Evolutionary conservation across 2,797 vertebrate species (phyloP), one percentile per base, ranked within the genome.

Genomic region (Argentina silus): DNA sequence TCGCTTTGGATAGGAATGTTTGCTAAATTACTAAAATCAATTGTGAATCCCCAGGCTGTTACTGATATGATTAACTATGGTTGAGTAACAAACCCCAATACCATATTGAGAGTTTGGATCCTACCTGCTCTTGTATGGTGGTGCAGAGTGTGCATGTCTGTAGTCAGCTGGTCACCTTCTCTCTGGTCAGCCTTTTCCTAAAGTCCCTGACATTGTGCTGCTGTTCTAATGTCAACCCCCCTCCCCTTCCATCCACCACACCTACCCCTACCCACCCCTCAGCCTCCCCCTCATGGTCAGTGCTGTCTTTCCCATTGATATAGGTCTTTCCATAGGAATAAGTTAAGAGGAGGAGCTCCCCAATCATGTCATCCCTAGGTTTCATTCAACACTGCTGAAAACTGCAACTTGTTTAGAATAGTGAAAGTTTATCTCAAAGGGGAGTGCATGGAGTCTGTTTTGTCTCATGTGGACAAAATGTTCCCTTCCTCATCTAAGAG

Each of bases 71-170:
- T 2, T 7, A 7, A 6, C 17, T 27, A 12, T 12, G 59, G 36
- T 6, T n/a, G n/a, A 77, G 19, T 59, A 42, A 59, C 11, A 51
- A 8, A 45, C 3, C 27, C 27, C 27, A 60, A 10, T 50, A 6
- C 70, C 44, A 36, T 36, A 36, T 36, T 2, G 27, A 36, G 27
- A 61, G 23, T 27, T 42, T 60, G 59, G 56, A 14, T 83, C 86
- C 2, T 73, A 94, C 93, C 91, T 86, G 84, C 73, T 75, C 42
- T 75, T 55, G 44, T 79, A 7, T 57, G 57, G 17, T 66, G 84
- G 36, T 23, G 75, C 11, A 82, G 60, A 79, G 76, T 69, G 1
- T 65, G 70, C 92, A 92, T 94, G 63, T 73, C 75, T 73, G 27
- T 67, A 45, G 65, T 71, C 59, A 74, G 51, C 45, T 87, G 78